Evolutionary conservation across 1,140 invertebrate species (phyloP).

Genomic region (Pararge aegeria): DNA sequence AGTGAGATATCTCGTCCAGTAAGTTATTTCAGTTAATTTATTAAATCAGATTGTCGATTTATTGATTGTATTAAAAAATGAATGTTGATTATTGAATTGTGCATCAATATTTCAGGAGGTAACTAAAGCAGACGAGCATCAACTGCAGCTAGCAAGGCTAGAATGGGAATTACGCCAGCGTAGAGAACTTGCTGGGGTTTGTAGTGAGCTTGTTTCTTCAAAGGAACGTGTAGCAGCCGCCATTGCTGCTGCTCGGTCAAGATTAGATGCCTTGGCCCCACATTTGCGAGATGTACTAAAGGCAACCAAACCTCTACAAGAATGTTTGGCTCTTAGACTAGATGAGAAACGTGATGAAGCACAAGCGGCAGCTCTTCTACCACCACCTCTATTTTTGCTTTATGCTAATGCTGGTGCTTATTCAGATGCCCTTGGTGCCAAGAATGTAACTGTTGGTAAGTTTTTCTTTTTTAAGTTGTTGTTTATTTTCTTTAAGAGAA

Average conservation of each 20-base stretch:
- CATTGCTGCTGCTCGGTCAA: slow-evolving; percentile 89
- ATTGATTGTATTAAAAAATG: not conserved
- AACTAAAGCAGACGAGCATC: slow-evolving; percentile 87
- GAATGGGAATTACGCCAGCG: slow-evolving; percentile 96
- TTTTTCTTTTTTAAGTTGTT: not conserved
- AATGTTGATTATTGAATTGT: not conserved
- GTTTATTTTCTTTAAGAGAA: no score
- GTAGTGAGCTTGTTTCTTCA: slow-evolving; percentile 86
- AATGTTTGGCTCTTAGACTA: slow-evolving; percentile 90
- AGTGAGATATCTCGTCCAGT: slow-evolving; percentile 85
- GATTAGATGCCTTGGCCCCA: slow-evolving; percentile 90
- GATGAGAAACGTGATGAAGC: slow-evolving; percentile 89
- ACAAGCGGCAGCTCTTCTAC: slow-evolving; percentile 85
- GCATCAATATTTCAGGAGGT: slow-evolving; percentile 77
- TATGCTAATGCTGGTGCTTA: slow-evolving; percentile 93
- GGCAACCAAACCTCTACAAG: slow-evolving; percentile 93
- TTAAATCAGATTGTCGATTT: no score
- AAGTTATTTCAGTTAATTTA: slow-evolving; percentile 38
- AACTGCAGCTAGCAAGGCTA: slow-evolving; percentile 90
- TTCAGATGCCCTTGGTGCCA: slow-evolving; percentile 86
- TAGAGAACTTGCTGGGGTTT: slow-evolving; percentile 89
- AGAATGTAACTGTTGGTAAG: slow-evolving; percentile 69
- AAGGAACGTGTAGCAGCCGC: slow-evolving; percentile 88
- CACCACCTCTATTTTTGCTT: slow-evolving; percentile 91
- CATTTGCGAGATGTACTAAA: slow-evolving; percentile 84